Conservation (phyloP, 2,888 invertebrate genomes). For the Xylophagus ater region DNA sequence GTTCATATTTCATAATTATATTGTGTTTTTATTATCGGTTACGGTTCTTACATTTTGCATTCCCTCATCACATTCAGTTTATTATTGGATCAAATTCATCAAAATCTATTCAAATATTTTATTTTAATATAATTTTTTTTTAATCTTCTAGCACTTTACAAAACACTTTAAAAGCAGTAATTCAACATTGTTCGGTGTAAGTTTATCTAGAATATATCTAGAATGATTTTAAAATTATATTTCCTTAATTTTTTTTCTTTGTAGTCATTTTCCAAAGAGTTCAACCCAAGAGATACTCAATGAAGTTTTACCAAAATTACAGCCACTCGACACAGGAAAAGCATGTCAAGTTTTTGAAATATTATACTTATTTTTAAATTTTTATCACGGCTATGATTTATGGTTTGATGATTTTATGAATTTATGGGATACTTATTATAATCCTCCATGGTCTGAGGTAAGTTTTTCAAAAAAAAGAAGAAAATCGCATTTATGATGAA, state of each 20-base stretch:
- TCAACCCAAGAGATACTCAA: constrained; percentile 80
- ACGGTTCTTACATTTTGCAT: too few relatives aligned
- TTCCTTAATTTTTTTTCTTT: constrained; percentile 13
- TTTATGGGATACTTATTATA: constrained; percentile 68
- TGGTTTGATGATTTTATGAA: constrained; percentile 72
- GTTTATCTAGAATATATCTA: constrained; percentile 5
- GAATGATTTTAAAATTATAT: constrained; percentile 1
- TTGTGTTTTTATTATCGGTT: too few relatives aligned
- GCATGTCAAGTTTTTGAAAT: constrained; percentile 46
- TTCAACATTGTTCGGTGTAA: constrained; percentile 18
- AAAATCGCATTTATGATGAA: constrained; percentile 1
- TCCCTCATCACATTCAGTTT: too few relatives aligned
- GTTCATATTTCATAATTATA: too few relatives aligned
- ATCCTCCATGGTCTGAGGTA: constrained; percentile 41
- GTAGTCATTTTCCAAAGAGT: constrained; percentile 57
- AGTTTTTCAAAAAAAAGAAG: not conserved
- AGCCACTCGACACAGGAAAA: constrained; percentile 53
- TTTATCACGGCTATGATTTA: constrained; percentile 54
- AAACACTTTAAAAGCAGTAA: constrained; percentile 16
- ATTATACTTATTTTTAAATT: constrained; percentile 61
- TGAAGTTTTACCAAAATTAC: constrained; percentile 66
- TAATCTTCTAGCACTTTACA: constrained; percentile 17
- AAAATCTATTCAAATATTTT: not conserved
- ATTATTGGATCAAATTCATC: too few relatives aligned
- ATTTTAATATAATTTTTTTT: constrained; percentile 5